phyloP scores from a whole-genome alignment of 2,797 vertebrate genomes.

The Coluber constrictor region DNA sequence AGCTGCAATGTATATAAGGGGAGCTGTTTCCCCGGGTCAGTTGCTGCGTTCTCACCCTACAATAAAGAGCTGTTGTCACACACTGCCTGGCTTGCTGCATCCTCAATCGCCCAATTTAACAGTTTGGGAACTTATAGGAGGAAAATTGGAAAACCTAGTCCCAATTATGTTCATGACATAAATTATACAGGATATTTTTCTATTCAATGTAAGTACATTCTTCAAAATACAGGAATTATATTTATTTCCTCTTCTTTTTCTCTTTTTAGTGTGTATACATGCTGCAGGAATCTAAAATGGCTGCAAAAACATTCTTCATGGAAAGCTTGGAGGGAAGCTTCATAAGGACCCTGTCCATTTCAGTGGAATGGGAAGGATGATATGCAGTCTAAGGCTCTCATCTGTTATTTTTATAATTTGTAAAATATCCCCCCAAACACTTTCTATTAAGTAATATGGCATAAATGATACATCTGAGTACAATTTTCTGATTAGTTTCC shows the following conservation, averaged over 20 bases:
- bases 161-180: background rate
- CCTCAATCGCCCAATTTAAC: too few species aligned
- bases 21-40: too few species aligned
- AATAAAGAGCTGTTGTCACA: too few species aligned
- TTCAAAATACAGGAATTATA: background rate
- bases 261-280: background rate
- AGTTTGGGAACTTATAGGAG: background rate
- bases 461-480: background rate
- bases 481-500: background rate
- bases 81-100: too few species aligned
- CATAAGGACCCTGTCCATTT: background rate
- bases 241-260: background rate
- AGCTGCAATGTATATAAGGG: too few species aligned
- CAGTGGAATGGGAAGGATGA: background rate
- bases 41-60: too few species aligned
- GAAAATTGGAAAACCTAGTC: background rate
- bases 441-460: background rate
- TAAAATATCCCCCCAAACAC: background rate
- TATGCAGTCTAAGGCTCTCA: background rate
- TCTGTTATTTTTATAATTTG: background rate
- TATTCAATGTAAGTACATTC: background rate
- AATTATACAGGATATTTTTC: background rate
- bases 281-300: background rate
- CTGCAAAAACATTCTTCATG: background rate
- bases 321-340: background rate